These are phyloP conservation scores for Caenorhabditis sp. DNA, from an alignment of 2,888 invertebrate genomes.

Conservation along the genomic window DNA sequence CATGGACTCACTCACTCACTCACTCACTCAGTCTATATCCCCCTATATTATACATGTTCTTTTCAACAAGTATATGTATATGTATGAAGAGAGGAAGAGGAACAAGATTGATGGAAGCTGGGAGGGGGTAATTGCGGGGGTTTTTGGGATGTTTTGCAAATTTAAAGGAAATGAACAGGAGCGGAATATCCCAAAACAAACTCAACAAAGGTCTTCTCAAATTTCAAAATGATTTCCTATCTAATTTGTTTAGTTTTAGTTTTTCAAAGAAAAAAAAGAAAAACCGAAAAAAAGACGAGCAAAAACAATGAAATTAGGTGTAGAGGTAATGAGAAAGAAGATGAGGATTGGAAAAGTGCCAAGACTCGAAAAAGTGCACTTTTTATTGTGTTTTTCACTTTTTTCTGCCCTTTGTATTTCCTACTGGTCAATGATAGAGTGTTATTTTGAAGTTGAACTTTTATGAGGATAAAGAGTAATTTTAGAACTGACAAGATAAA, in stretches of 20 bases:
- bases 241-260: background rate
- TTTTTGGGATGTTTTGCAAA: too few relatives aligned
- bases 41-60: background rate
- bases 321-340: slow-evolving; percentile 1
- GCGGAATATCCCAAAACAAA: too few relatives aligned
- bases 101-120: too few relatives aligned
- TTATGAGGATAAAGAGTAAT: too few relatives aligned
- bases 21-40: background rate
- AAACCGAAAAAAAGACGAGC: background rate
- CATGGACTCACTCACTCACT: slow-evolving; percentile 1
- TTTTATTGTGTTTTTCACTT: background rate
- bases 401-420: too few relatives aligned
- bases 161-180: too few relatives aligned
- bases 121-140: too few relatives aligned
- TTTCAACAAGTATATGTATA: background rate
- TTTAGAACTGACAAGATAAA: too few relatives aligned
- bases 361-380: background rate
- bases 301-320: background rate
- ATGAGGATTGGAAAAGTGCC: background rate
- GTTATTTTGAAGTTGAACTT: too few relatives aligned
- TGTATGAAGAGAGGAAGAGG: background rate
- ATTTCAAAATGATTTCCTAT: background rate
- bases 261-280: background rate
- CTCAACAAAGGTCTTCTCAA: too few relatives aligned
- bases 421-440: too few relatives aligned